phyloP scores from a whole-genome alignment of 53 echinoderm and acorn worm genomes.

The Antedon mediterranea region DNA sequence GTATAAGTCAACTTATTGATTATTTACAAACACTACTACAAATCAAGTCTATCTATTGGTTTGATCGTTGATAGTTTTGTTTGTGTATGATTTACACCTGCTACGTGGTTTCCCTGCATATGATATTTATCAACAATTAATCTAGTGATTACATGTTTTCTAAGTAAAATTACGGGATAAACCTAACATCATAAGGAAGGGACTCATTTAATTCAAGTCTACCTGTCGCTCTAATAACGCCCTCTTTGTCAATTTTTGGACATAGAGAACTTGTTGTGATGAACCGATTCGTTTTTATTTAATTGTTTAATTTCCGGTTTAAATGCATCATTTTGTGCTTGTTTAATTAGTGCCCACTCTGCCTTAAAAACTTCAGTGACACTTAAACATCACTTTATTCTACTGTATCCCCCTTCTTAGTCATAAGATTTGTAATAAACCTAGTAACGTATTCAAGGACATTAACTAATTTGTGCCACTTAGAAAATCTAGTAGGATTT shows the following conservation, averaged over 20 bases:
- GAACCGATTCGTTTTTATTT: neutral
- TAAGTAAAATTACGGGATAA: neutral
- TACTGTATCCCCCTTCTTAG: neutral
- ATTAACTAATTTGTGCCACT: slow-evolving; percentile 5
- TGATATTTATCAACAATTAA: neutral
- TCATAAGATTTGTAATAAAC: neutral
- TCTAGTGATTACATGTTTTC: neutral
- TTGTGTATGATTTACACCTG: neutral
- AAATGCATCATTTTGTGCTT: neutral
- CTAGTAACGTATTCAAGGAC: slow-evolving; percentile 1
- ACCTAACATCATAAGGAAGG: slow-evolving; percentile 11
- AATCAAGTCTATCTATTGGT: no score
- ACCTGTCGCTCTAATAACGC: slow-evolving; percentile 2
- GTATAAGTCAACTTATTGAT: no score
- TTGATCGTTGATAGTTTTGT: neutral
- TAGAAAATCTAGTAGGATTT: slow-evolving; percentile 2
- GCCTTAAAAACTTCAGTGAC: neutral
- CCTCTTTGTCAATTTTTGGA: neutral
- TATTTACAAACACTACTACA: no score
- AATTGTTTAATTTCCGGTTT: neutral
- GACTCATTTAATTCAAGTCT: slow-evolving; percentile 14
- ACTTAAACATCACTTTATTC: neutral
- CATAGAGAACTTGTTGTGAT: neutral
- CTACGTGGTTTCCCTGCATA: slow-evolving; percentile 5
- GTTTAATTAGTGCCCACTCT: neutral